Evolutionary conservation across 2,797 vertebrate species (phyloP).

Genomic region (Macrochelys suwanniensis): DNA sequence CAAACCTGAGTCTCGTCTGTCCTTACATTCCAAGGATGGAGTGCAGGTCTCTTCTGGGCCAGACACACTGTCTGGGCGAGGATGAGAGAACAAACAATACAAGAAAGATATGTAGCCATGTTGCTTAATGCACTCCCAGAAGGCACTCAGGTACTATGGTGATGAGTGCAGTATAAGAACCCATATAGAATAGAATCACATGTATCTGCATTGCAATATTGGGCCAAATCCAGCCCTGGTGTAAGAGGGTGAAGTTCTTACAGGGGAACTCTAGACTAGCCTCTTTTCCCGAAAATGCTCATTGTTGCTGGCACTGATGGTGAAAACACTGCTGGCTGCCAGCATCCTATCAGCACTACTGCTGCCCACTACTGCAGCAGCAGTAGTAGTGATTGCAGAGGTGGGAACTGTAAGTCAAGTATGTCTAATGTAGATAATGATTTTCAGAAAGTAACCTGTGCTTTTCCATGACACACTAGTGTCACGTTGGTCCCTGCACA

Average conservation of each 20-base stretch:
- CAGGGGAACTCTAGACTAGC: fast-evolving
- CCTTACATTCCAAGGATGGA: not conserved
- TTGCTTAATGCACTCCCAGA: not conserved
- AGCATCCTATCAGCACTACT: not conserved
- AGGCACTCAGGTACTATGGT: not conserved
- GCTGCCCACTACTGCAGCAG: not conserved
- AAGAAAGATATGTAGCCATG: not conserved
- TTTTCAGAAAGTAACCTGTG: not conserved
- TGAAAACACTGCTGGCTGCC: not conserved
- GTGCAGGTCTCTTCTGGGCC: not conserved
- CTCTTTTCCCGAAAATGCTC: not conserved
- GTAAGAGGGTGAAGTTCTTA: not conserved
- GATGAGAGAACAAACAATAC: not conserved
- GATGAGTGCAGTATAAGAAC: not conserved
- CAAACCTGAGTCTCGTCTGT: not conserved
- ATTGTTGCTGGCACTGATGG: not conserved
- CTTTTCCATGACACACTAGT: not conserved
- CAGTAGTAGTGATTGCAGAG: not conserved
- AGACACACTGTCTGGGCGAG: fast-evolving
- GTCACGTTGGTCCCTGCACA: not conserved
- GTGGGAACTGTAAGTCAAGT: not conserved
- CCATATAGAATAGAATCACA: not conserved
- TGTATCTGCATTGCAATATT: not conserved
- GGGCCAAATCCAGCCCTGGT: not conserved
- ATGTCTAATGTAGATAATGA: not conserved